Evolutionary conservation across 1,140 invertebrate species (phyloP).

Genomic region (Drosophila parabipectinata): DNA sequence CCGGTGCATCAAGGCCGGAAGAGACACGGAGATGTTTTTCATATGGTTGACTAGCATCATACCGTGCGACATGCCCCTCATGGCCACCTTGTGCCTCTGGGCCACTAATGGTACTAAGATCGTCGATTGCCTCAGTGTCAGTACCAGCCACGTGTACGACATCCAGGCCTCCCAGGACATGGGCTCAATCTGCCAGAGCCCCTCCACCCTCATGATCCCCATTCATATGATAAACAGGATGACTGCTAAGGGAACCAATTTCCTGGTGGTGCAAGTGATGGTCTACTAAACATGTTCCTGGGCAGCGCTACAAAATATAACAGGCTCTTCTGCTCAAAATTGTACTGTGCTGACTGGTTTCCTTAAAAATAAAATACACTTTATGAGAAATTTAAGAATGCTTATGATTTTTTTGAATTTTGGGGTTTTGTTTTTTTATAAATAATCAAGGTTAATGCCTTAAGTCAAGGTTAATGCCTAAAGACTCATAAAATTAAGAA

Average conservation of each 20-base stretch:
- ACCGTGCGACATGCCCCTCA: conserved; percentile 20
- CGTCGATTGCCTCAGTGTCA: conserved; percentile 25
- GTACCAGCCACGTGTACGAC: conserved; percentile 54
- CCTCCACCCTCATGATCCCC: conserved; percentile 40
- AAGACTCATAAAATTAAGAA: too few relatives aligned
- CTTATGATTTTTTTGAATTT: background rate
- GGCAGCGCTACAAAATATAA: background rate
- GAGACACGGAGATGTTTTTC: conserved; percentile 36
- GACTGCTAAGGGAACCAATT: conserved; percentile 34
- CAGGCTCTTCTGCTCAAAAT: conserved; percentile 2
- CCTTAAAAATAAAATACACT: background rate
- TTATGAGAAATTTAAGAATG: background rate
- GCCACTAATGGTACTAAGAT: conserved; percentile 16
- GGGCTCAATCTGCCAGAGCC: conserved; percentile 32
- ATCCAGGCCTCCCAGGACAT: conserved; percentile 34
- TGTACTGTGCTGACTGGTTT: background rate
- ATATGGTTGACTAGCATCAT: conserved; percentile 61
- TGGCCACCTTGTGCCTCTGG: conserved; percentile 55
- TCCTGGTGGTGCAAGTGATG: conserved; percentile 59
- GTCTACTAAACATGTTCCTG: conserved; percentile 28
- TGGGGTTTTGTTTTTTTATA: background rate
- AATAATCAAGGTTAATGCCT: too few relatives aligned
- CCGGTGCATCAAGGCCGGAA: background rate
- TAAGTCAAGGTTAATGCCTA: too few relatives aligned
- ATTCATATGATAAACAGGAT: conserved; percentile 25